phyloP scores from a whole-genome alignment of 2,113 vertebrate species.

The Erpornis zantholeuca region DNA sequence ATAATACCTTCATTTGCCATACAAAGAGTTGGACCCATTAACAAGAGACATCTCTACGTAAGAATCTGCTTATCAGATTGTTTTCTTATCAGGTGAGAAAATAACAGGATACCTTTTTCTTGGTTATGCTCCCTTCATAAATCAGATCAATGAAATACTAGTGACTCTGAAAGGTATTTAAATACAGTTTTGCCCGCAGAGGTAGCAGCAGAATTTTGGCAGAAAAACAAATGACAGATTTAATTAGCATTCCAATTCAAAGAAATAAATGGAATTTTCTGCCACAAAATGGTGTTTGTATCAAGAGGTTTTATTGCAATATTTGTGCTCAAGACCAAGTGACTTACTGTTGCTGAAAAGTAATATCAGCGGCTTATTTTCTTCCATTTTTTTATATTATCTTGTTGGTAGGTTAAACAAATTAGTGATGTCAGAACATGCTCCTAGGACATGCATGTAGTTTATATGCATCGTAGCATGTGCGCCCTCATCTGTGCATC shows the following conservation, averaged over 20 bases:
- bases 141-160: conserved; percentile 2
- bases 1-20: neutral
- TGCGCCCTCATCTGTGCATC: neutral
- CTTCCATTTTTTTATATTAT: neutral
- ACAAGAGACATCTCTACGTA: neutral
- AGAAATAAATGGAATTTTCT: conserved; percentile 26
- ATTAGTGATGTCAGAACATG: neutral
- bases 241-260: conserved; percentile 42
- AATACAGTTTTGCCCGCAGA: conserved; percentile 39
- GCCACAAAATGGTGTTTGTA: conserved; percentile 21
- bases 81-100: conserved; percentile 20
- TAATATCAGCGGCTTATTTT: neutral
- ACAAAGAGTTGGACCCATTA: conserved; percentile 23
- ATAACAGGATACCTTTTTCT: conserved; percentile 25
- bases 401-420: neutral
- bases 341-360: neutral
- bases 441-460: neutral
- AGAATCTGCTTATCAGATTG: conserved; percentile 1
- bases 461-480: neutral
- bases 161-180: conserved; percentile 31
- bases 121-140: neutral
- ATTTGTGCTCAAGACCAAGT: neutral
- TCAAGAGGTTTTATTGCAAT: neutral
- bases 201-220: conserved; percentile 33
- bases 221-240: conserved; percentile 17